A percentile compares a stretch with the other conserved stretches of the same genome.
Evolutionary conservation across 1,140 invertebrate genomes (phyloP).

Genomic region (Bombus fervidus): DNA sequence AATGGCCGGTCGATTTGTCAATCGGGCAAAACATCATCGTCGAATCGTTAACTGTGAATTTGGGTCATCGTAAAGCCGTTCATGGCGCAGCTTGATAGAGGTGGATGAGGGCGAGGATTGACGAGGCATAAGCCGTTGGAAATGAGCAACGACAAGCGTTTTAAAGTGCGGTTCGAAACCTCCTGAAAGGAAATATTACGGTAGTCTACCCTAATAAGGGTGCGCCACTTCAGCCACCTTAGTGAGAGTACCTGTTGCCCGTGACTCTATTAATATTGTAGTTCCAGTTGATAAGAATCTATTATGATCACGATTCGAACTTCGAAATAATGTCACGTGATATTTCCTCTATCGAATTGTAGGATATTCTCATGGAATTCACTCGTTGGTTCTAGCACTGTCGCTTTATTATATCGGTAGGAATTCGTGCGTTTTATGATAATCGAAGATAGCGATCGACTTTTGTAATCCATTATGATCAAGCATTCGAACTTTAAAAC

Average conservation of each 20-base stretch:
- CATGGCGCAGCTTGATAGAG: conserved; percentile 55
- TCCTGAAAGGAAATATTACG: conserved; percentile 66
- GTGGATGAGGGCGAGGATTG: conserved; percentile 48
- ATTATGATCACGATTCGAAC: conserved; percentile 39
- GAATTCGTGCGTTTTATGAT: too few species aligned
- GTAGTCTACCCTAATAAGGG: conserved; percentile 58
- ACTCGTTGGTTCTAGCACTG: too few species aligned
- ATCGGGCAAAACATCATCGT: conserved; percentile 68
- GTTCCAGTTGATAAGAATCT: conserved; percentile 60
- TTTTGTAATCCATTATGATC: too few species aligned
- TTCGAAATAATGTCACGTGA: not conserved
- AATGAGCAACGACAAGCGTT: conserved; percentile 73
- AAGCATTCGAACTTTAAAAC: too few species aligned
- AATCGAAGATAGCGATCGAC: too few species aligned
- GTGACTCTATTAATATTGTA: conserved; percentile 58
- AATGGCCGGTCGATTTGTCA: conserved; percentile 56
- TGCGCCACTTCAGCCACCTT: conserved; percentile 42
- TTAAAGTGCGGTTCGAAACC: conserved; percentile 65
- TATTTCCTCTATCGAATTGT: not conserved
- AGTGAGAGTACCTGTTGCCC: conserved; percentile 61
- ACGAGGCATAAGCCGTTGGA: conserved; percentile 71
- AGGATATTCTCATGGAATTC: not conserved
- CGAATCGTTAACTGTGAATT: conserved; percentile 73
- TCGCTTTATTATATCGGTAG: not conserved
- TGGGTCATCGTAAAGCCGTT: conserved; percentile 71